A percentile compares a stretch with the other conserved stretches of the same genome.
phyloP scores from a whole-genome alignment of 2,888 invertebrate species.

The Neoitamus cyanurus region DNA sequence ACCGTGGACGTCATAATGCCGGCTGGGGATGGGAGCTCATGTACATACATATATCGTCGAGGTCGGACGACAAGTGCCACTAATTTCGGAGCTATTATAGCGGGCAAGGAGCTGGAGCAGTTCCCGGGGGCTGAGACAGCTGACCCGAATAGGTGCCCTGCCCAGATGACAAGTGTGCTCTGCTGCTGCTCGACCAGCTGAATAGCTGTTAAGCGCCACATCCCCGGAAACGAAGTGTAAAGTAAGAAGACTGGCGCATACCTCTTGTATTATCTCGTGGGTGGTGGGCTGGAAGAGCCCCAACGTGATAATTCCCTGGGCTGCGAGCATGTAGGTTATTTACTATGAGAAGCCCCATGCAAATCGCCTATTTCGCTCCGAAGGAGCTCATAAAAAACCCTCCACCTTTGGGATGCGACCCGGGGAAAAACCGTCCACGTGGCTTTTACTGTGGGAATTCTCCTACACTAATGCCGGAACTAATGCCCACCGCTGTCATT shows the following conservation, averaged over 20 bases:
- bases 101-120: background rate
- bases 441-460: background rate
- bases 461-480: background rate
- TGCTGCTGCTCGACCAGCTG: background rate
- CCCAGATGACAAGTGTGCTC: background rate
- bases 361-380: background rate
- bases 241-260: background rate
- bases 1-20: background rate
- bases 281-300: background rate
- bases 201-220: background rate
- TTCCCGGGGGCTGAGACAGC: background rate
- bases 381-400: background rate
- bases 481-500: background rate
- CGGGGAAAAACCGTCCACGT: background rate
- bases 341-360: background rate
- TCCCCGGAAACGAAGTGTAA: background rate
- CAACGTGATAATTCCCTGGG: slow-evolving; percentile 11
- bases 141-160: background rate
- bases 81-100: background rate
- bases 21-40: background rate
- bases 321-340: background rate
- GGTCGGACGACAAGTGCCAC: background rate
- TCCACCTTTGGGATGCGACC: background rate
- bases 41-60: background rate
- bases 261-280: background rate